Conservation (phyloP, 2,797 vertebrate genomes). For the Paratrypauchen microcephalus region DNA sequence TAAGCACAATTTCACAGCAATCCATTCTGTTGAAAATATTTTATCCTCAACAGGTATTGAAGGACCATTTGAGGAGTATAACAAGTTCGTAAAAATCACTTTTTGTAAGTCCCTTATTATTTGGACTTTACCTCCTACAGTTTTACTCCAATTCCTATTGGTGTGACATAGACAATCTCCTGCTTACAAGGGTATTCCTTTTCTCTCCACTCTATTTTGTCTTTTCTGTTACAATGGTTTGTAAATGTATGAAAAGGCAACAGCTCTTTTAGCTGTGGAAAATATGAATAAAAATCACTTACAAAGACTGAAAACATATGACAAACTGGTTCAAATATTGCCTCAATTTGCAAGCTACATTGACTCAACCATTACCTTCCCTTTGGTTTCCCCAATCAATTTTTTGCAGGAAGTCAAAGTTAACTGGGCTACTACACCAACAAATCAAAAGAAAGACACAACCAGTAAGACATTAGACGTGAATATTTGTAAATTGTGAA, state of each 20-base stretch:
- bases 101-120: constrained; percentile 81
- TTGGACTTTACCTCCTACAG: constrained; percentile 79
- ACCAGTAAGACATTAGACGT: constrained; percentile 89
- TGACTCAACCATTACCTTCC: constrained; percentile 43
- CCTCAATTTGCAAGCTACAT: neutral
- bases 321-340: constrained; percentile 42
- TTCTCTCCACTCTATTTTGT: constrained; percentile 63
- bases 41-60: constrained; percentile 85
- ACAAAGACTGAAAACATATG: constrained; percentile 44
- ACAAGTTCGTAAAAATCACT: constrained; percentile 81
- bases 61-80: constrained; percentile 84
- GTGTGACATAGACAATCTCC: constrained; percentile 70
- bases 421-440: constrained; percentile 99
- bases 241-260: constrained; percentile 45
- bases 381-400: constrained; percentile 42
- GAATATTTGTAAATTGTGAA: neutral
- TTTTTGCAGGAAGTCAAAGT: constrained; percentile 94
- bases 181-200: constrained; percentile 68
- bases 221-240: constrained; percentile 56
- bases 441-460: constrained; percentile 99
- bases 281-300: constrained; percentile 30
- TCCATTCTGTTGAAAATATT: constrained; percentile 81
- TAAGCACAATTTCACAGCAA: constrained; percentile 68
- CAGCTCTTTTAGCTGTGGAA: constrained; percentile 38
- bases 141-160: constrained; percentile 75